Evolutionary conservation across 2,113 vertebrate species (phyloP), one percentile per base, ranked within the genome.

Genomic region (Pristiophorus japonicus): DNA sequence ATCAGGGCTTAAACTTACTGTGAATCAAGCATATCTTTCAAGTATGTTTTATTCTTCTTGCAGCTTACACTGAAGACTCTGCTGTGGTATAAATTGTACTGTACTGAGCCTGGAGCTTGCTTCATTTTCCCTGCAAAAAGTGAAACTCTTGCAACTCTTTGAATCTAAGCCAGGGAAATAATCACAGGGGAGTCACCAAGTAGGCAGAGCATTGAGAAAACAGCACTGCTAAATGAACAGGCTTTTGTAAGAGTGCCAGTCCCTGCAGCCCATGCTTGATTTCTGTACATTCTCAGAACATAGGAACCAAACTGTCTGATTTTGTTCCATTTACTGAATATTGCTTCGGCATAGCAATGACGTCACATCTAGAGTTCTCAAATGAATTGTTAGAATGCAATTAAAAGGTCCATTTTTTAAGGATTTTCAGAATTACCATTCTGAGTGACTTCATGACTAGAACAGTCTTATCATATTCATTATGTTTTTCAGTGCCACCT

Each of bases 161-260:
- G 51, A 92, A 62, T n/a, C 22, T 62, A 38, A 65, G 34, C 59
- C 90, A 38, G 59, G 65, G 34, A 92, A 63, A 90, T 59, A 90
- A 92, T 92, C 90, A 92, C 59, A 63, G 30, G 59, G 27, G 90
- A 92, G 59, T 92, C 59, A 65, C 34, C 90, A 92, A 88, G n/a
- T 63, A 18, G n/a, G 55, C 90, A 55, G 8, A 55, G 47, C 24
- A 88, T 59, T 59, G 85, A 55, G 85, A 88, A 88, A 59, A 55
- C 27, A 55, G 4, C 22, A 65, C 14, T 24, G 45, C n/a, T 20
- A 63, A 63, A 59, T 92, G 34, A 65, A 62, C 5, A 65, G 34
- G 88, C 6, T 38, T n/a, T 63, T 92, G 88, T 91, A n/a, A 62
- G 51, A 18, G 30, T 91, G 88, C 24, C 55, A 91, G 22, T 91